A percentile compares a stretch with the other conserved stretches of the same genome.
Conservation (phyloP, 2,113 vertebrate species). For the Pseudolaguvia tuberculata region DNA sequence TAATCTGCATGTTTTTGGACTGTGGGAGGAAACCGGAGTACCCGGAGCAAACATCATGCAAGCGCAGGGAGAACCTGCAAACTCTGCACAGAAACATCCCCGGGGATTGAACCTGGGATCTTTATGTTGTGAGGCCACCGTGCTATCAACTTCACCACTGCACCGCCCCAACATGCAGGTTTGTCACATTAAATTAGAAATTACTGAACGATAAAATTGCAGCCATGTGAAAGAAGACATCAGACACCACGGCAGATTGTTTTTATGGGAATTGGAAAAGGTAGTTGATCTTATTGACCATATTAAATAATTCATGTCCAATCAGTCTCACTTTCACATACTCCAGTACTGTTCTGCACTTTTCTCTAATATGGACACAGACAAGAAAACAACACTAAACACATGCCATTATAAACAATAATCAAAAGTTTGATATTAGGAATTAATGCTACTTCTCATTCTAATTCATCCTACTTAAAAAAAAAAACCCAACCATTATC, state of each 20-base stretch:
- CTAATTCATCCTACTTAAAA: no score
- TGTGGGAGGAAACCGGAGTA: no score
- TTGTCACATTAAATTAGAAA: background rate
- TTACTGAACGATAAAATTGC: background rate
- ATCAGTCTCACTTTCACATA: background rate
- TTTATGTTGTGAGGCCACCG: conserved; percentile 25
- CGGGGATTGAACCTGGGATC: no score
- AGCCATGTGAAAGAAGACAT: background rate
- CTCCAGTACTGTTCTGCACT: background rate
- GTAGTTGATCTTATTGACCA: background rate
- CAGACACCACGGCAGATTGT: background rate
- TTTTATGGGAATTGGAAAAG: background rate
- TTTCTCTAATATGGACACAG: background rate
- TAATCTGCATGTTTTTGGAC: no score
- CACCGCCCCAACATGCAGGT: conserved; percentile 17
- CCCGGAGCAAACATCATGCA: no score
- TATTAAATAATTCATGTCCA: conserved; percentile 13
- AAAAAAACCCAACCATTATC: no score
- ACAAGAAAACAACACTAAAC: conserved; percentile 6
- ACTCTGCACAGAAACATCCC: no score
- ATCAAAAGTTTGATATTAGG: background rate
- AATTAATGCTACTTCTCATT: no score
- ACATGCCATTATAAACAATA: background rate
- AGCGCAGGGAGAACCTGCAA: no score
- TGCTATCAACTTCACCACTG: no score